phyloP scores from a whole-genome alignment of 1,140 invertebrate species.

The Drosophila ananassae region DNA sequence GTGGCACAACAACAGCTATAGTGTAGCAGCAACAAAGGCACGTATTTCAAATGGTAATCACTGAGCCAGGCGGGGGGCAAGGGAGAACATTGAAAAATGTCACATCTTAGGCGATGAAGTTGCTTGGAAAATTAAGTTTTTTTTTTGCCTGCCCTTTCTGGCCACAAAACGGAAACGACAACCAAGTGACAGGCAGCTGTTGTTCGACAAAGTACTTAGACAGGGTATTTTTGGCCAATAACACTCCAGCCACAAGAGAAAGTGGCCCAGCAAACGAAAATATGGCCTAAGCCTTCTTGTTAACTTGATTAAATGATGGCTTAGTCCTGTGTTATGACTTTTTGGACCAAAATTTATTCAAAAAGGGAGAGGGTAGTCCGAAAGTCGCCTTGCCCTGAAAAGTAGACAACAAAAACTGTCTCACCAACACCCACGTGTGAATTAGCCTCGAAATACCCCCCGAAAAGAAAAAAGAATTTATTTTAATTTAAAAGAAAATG shows the following conservation, averaged over 20 bases:
- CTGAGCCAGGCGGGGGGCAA: constrained; percentile 1
- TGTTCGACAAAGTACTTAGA: constrained; percentile 33
- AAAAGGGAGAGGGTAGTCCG: neutral
- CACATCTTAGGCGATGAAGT: constrained; percentile 69
- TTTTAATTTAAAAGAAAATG: constrained; percentile 35
- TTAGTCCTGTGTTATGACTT: too few species aligned
- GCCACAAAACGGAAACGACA: constrained; percentile 47
- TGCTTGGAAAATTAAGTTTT: constrained; percentile 73
- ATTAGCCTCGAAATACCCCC: constrained; percentile 32
- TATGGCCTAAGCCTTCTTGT: too few species aligned
- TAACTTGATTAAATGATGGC: too few species aligned
- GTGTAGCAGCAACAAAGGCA: constrained; percentile 21
- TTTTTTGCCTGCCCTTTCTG: neutral
- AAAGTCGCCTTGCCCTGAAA: neutral
- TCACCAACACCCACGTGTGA: constrained; percentile 30
- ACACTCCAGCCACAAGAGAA: too few species aligned
- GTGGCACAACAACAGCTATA: constrained; percentile 35
- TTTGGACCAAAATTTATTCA: too few species aligned
- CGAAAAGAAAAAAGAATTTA: constrained; percentile 20
- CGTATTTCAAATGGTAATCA: constrained; percentile 76
- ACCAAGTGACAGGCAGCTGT: constrained; percentile 38
- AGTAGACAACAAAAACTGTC: constrained; percentile 22
- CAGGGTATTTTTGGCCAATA: constrained; percentile 5
- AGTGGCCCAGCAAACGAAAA: too few species aligned
- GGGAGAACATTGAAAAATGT: constrained; percentile 67